These are phyloP conservation scores for Nothocercus julius DNA, from an alignment of 2,113 vertebrate genomes.

Conservation along the genomic window DNA sequence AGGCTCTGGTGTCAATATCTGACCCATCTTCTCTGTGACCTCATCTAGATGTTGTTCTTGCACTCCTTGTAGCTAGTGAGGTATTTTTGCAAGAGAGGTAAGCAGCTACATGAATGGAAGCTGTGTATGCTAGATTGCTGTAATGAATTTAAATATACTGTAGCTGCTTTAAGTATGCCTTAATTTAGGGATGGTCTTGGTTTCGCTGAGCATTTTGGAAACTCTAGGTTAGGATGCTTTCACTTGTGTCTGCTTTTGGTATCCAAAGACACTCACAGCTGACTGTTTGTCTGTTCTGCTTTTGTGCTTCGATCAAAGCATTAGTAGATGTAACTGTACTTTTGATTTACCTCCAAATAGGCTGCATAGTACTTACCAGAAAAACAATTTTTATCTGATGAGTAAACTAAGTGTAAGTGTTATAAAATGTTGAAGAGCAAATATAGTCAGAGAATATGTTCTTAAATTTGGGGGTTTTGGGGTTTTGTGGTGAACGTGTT, in stretches of 20 bases:
- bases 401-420: not conserved
- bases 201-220: not conserved
- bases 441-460: not conserved
- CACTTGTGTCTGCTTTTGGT: not conserved
- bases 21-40: fast-evolving
- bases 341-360: not conserved
- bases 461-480: not conserved
- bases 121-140: not conserved
- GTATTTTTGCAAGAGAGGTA: not conserved
- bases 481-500: not conserved
- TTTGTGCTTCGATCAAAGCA: not conserved
- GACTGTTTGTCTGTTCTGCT: not conserved
- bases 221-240: not conserved
- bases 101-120: not conserved
- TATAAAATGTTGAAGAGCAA: not conserved
- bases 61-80: not conserved
- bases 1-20: not conserved
- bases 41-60: not conserved
- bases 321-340: not conserved
- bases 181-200: not conserved
- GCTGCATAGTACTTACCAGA: not conserved
- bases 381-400: not conserved
- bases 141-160: not conserved
- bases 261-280: not conserved
- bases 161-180: fast-evolving